Conservation (phyloP, 2,113 vertebrate genomes). For the Otolemur garnettii region DNA sequence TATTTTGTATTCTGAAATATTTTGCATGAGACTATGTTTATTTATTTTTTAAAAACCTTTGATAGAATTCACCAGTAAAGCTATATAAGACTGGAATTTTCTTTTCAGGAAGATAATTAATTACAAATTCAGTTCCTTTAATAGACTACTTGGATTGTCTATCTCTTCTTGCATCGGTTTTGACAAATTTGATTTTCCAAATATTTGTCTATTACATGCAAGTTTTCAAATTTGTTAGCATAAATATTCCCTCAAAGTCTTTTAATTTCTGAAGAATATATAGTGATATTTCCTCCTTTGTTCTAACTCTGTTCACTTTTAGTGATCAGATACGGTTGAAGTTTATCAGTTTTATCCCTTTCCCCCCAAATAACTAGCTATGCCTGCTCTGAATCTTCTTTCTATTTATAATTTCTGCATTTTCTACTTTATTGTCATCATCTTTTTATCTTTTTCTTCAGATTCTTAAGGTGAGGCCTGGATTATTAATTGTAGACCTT, state of each 20-base stretch:
- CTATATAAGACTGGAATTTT: background rate
- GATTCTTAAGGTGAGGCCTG: background rate
- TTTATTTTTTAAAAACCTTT: background rate
- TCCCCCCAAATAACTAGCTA: background rate
- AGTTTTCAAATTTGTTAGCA: background rate
- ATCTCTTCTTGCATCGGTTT: background rate
- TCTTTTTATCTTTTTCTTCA: background rate
- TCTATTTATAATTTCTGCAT: background rate
- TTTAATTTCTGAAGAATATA: background rate
- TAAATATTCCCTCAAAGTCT: background rate
- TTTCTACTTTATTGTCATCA: background rate
- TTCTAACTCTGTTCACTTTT: constrained; percentile 18
- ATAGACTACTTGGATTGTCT: background rate
- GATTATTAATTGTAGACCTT: background rate
- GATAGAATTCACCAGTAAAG: background rate
- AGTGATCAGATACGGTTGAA: background rate
- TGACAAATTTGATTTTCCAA: constrained; percentile 17
- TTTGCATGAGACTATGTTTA: background rate
- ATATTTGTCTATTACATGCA: background rate
- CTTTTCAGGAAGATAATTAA: background rate
- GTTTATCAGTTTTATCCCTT: background rate
- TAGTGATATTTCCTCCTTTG: background rate
- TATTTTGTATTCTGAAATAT: constrained; percentile 35
- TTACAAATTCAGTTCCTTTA: background rate
- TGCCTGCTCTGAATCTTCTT: background rate